Evolutionary conservation across 2,888 invertebrate genomes (phyloP), one percentile per base, ranked within the genome.

Genomic region (Diplazon laetatorius): DNA sequence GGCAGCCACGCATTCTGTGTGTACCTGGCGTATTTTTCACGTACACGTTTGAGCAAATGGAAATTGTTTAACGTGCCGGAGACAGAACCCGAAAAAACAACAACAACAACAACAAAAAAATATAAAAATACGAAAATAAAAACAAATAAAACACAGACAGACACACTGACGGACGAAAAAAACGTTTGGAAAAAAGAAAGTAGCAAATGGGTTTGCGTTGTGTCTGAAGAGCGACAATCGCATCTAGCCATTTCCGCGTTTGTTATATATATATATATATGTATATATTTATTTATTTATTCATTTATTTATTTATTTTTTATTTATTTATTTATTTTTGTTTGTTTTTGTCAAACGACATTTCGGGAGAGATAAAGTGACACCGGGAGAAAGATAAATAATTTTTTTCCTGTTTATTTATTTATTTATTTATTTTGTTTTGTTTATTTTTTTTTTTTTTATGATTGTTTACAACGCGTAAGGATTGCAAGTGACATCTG

Each of bases 1-100:
- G n/a, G 59, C 60, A 22, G 59, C 14, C 4, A 37, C 52, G 25
- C 52, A n/a, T n/a, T n/a, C n/a, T n/a, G n/a, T 52, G 55, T 68
- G 68, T 68, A 71, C 48, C 69, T 69, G 69, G 60, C 70, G 50
- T 62, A 62, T 60, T n/a, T n/a, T 60, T 71, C 39, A 50, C 48
- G 48, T 70, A 48, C 50, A 60, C 48, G 60, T 60, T 39, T 62
- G 50, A 50, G 20, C 70, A 60, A 71, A 60, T 60, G 60, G 25
- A 70, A 70, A 59, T 59, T 65, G 65, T 14, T 68, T 25, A 55
- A 68, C 66, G 66, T n/a, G 55, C 55, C 66, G 55, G 66, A 55
- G 52, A 42, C 55, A 55, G 42, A 55, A 55, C 39, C n/a, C n/a
- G n/a, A n/a, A n/a, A n/a, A n/a, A n/a, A n/a, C n/a, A n/a, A n/a